Base-by-base conservation (phyloP, 2,888 invertebrate species). In the Melinaea menophilus region DNA sequence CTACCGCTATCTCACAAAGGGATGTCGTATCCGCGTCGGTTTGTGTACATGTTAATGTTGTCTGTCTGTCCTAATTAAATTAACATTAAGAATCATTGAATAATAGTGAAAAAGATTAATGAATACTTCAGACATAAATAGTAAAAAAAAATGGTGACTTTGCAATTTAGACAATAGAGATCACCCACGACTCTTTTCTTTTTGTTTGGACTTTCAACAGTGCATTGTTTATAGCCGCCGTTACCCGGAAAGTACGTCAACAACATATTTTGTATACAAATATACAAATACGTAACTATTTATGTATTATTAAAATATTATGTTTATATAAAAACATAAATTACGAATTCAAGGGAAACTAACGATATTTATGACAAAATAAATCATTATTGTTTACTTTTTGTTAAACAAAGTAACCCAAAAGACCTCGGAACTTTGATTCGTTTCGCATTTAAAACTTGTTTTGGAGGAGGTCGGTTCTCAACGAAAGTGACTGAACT, bases 1-100 rank as follows among this genome's bases (percentile, higher is more conserved):
- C 86, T 85, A 82, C 82, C 81, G 82, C 79, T 82, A 78, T 69
- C 80, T 78, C 81, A 87, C 87, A 88, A 88, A 87, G 88, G 84
- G 79, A 79, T 84, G 84, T 82, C 85, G 81, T 72, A 76, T 72
- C 75, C 83, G 82, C 72, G 71, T 75, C 79, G 79, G 82, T 82
- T 82, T 82, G 78, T 79, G 79, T 73, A 73, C 58, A 66, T 64
- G 56, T 46, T 37, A 61, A 51, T 47, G 37, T 56, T 56, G 62
- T 61, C 45, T 57, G 56, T 48, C 35, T 45, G 48, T 57, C 59
- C n/a, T 58, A 22, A 22, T 22, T 22, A 22, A 22, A 22, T 22
- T 22, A 22, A 22, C 22, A 22, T 22, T 22, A 22, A 22, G 22
- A 22, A 22, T 22, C 22, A 22, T 22, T 22, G 22, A 22, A 22